Base-by-base conservation (phyloP, 2,888 invertebrate genomes). In the Himalopsyche anomala region DNA sequence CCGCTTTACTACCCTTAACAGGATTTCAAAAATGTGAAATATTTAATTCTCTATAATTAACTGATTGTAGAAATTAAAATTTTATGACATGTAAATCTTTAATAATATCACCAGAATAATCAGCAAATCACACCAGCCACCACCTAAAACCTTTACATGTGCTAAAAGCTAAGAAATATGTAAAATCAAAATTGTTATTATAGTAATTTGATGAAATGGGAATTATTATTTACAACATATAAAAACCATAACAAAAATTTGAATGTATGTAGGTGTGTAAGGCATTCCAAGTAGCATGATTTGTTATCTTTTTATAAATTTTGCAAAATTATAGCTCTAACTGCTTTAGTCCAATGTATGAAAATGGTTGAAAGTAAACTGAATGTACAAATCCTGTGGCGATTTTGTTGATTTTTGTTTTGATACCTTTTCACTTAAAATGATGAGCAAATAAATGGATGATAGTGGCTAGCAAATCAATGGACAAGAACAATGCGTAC, bases 31-130 rank as follows among this genome's bases (percentile, higher is more conserved):
- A 42, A 42, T 42, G 8, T 42, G 42, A 42, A 8, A 5, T 42
- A 42, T 42, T 8, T 42, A 8, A 8, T 42, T 42, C 42, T 42
- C 6, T 42, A 42, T 6, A 42, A 42, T 5, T 6, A 42, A 42
- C 8, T 42, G 5, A 42, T 42, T 42, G 42, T 42, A 51, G 3
- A 51, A 51, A 15, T 15, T 4, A 4, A 51, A 51, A 51, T 51
- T 15, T 51, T 15, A 51, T 15, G 15, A 51, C 15, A 15, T 8
- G 15, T 15, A 51, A 15, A 45, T 45, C 45, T 45, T 45, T 45
- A 2, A 45, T 45, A 45, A 45, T 45, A 45, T 9, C 45, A 55
- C 89, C 89, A 89, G 87, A 89, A 86, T 85, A 40, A 82, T 85
- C 85, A 83, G 84, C 81, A 42, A 54, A 84, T 74, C 74, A 74